phyloP scores from a whole-genome alignment of 2,888 invertebrate genomes.

The Brachylomia viminalis region DNA sequence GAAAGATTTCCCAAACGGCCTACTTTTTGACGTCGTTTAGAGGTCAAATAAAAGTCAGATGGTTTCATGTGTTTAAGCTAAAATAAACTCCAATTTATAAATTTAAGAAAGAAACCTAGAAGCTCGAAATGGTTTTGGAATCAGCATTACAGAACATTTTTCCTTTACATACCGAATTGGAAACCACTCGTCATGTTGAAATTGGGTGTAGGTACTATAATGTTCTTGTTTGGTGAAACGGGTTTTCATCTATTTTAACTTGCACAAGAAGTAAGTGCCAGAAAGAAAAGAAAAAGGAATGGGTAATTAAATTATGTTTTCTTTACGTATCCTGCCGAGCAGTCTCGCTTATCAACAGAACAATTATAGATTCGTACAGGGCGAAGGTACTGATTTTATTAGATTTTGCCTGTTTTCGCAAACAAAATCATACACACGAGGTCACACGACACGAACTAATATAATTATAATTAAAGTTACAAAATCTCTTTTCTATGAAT shows the following conservation, averaged over 20 bases:
- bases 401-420: background rate
- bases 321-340: background rate
- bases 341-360: background rate
- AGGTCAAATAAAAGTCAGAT: too few species aligned
- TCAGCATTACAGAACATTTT: too few species aligned
- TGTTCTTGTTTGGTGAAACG: background rate
- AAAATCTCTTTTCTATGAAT: conserved; percentile 11
- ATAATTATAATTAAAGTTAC: background rate
- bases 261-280: background rate
- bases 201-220: background rate
- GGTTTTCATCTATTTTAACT: background rate
- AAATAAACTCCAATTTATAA: too few species aligned
- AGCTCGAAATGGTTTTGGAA: too few species aligned
- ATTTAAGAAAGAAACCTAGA: too few species aligned
- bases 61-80: too few species aligned
- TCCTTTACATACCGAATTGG: background rate
- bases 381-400: background rate
- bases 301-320: background rate
- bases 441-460: background rate
- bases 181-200: background rate
- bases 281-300: background rate
- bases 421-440: background rate
- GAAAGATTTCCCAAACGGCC: too few species aligned
- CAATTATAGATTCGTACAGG: background rate
- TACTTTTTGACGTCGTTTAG: too few species aligned